phyloP scores from a whole-genome alignment of 2,888 invertebrate genomes.

The Tachina lurida region DNA sequence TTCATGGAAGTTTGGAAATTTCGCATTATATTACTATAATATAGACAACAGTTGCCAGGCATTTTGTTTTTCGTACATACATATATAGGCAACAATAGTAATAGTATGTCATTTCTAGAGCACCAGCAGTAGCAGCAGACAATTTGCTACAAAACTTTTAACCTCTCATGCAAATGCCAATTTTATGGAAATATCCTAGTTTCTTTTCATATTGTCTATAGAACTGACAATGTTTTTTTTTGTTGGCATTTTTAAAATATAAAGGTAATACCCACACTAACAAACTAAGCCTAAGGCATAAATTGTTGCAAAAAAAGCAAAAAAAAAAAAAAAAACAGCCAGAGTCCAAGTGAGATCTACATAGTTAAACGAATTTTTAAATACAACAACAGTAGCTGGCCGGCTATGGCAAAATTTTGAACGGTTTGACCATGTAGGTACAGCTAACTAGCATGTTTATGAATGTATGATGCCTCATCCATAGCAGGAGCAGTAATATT shows the following conservation, averaged over 20 bases:
- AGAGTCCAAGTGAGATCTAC: constrained; percentile 50
- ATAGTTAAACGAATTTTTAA: constrained; percentile 64
- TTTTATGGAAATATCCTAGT: constrained; percentile 54
- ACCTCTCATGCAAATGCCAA: constrained; percentile 66
- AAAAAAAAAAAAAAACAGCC: background rate
- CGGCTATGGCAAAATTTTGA: constrained; percentile 12
- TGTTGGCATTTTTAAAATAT: constrained; percentile 52
- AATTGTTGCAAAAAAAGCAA: constrained; percentile 37
- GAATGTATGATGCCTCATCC: constrained; percentile 67
- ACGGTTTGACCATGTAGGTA: constrained; percentile 46
- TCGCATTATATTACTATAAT: constrained; percentile 31
- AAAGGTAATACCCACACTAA: constrained; percentile 54
- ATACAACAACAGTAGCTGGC: constrained; percentile 39
- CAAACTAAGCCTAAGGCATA: constrained; percentile 60
- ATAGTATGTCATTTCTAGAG: background rate
- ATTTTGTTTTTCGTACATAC: no score
- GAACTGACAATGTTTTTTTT: constrained; percentile 34
- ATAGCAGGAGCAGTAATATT: constrained; percentile 10
- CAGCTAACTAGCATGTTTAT: constrained; percentile 65
- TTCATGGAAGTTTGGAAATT: background rate
- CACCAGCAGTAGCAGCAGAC: constrained; percentile 13
- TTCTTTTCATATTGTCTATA: constrained; percentile 6
- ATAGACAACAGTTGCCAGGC: constrained; percentile 24
- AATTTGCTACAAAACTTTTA: constrained; percentile 55
- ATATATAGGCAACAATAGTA: no score